Evolutionary conservation across 2,888 invertebrate species (phyloP).

Genomic region (Brenthis ino): DNA sequence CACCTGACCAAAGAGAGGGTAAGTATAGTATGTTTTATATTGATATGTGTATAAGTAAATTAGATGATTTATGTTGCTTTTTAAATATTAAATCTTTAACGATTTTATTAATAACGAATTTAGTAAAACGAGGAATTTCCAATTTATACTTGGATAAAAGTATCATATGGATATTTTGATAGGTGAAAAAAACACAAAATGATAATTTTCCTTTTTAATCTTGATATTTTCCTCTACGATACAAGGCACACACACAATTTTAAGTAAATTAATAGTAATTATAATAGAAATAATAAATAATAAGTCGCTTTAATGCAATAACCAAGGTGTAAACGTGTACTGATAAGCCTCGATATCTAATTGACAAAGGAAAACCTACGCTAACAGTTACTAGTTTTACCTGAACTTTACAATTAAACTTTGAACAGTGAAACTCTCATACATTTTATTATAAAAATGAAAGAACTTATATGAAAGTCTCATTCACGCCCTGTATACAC

Average conservation of each 20-base stretch:
- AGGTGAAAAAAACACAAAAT: slow-evolving; percentile 55
- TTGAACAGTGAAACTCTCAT: slow-evolving; percentile 43
- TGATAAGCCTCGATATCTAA: slow-evolving; percentile 54
- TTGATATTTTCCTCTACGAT: slow-evolving; percentile 85
- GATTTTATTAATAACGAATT: no score
- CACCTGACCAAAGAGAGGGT: no score
- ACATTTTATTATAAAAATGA: slow-evolving; percentile 51
- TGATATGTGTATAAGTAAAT: no score
- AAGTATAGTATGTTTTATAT: no score
- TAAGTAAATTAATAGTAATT: slow-evolving; percentile 78
- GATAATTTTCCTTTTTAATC: slow-evolving; percentile 83
- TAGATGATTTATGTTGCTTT: no score
- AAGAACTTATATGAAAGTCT: slow-evolving; percentile 68
- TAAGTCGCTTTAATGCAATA: slow-evolving; percentile 69
- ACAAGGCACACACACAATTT: slow-evolving; percentile 88
- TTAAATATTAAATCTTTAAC: no score
- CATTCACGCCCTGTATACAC: slow-evolving; percentile 77
- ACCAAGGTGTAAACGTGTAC: slow-evolving; percentile 54
- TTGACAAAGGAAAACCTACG: slow-evolving; percentile 60
- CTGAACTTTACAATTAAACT: slow-evolving; percentile 42
- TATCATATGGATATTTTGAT: background rate
- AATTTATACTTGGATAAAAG: no score
- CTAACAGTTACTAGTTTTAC: slow-evolving; percentile 54
- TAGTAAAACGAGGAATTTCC: no score
- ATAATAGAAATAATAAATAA: slow-evolving; percentile 73